These are phyloP conservation scores for Syngnathus scovelli DNA, from an alignment of 2,113 vertebrate genomes.

Conservation along the genomic window DNA sequence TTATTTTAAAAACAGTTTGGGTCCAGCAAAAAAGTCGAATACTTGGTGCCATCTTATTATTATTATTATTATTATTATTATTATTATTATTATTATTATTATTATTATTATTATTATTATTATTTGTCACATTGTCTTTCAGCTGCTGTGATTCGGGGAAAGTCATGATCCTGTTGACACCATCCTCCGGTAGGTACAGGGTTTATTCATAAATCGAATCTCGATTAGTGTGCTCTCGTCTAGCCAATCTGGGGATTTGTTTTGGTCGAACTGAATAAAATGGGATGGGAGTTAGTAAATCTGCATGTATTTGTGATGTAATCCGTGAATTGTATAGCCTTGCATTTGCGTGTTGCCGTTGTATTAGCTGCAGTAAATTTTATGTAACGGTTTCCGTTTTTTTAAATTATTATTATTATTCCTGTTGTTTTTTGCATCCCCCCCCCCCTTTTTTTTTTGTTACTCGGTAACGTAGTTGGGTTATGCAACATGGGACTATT, in stretches of 20 bases:
- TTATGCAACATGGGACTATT: slow-evolving; percentile 31
- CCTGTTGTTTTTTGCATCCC: slow-evolving; percentile 7
- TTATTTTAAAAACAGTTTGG: neutral
- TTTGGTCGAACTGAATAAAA: neutral
- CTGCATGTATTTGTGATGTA: too few species aligned
- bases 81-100: too few species aligned
- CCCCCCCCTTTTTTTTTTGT: slow-evolving; percentile 27
- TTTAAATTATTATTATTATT: neutral
- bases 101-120: neutral
- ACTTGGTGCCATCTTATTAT: neutral
- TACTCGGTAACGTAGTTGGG: slow-evolving; percentile 44
- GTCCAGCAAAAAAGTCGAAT: neutral
- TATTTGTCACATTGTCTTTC: slow-evolving; percentile 16
- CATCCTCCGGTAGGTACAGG: slow-evolving; percentile 64
- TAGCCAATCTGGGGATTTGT: neutral
- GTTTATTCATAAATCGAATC: slow-evolving; percentile 17
- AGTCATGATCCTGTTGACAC: slow-evolving; percentile 69
- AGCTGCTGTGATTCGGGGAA: slow-evolving; percentile 46
- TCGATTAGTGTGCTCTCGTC: slow-evolving; percentile 10
- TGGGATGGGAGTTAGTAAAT: neutral
- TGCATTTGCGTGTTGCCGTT: neutral
- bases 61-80: neutral
- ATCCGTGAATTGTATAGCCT: neutral
- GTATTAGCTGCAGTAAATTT: neutral
- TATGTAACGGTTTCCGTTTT: slow-evolving; percentile 3